These are phyloP conservation scores for Streptopelia turtur DNA, from an alignment of 2,797 vertebrate genomes.

Conservation along the genomic window DNA sequence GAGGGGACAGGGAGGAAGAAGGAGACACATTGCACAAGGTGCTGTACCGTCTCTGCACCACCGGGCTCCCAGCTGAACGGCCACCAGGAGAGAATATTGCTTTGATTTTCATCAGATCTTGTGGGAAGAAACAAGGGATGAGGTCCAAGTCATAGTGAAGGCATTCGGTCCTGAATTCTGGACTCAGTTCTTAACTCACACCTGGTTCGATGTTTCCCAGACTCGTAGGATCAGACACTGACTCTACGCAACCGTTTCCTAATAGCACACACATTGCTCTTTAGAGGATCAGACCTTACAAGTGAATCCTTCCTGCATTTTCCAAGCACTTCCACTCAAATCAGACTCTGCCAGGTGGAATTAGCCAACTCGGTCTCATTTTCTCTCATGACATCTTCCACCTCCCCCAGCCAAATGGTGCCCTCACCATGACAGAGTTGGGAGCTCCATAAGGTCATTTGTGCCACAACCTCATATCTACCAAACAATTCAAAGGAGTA, in stretches of 20 bases:
- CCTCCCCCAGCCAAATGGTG: not conserved
- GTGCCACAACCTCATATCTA: not conserved
- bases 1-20: not conserved
- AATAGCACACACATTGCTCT: accelerated
- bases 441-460: accelerated
- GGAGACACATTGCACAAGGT: accelerated
- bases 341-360: not conserved
- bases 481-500: not conserved
- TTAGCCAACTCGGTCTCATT: not conserved
- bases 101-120: not conserved
- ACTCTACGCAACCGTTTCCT: not conserved
- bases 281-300: not conserved
- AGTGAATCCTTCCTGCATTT: not conserved
- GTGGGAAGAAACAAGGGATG: not conserved
- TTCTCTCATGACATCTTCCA: not conserved
- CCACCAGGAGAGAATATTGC: not conserved
- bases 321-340: not conserved
- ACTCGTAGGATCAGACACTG: accelerated
- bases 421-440: not conserved
- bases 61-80: not conserved
- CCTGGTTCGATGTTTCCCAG: not conserved
- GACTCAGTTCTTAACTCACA: not conserved
- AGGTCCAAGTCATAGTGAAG: not conserved
- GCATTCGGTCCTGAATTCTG: not conserved
- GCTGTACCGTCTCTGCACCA: not conserved